phyloP scores from a whole-genome alignment of 1,140 invertebrate genomes.

The Venustaconcha ellipsiformis region DNA sequence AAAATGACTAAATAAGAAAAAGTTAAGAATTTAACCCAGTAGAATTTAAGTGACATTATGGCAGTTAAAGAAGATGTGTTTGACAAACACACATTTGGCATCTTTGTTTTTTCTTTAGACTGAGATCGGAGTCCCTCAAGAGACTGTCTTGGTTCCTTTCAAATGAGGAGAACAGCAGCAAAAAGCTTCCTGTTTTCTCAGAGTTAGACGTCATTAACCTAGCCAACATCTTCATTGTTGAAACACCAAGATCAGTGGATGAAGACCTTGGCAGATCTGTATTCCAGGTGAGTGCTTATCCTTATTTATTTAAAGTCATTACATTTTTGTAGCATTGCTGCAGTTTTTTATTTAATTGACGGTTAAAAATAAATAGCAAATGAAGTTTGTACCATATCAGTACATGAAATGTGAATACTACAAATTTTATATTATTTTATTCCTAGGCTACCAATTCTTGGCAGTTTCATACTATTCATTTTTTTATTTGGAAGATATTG shows the following conservation, averaged over 20 bases:
- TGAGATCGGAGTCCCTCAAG: constrained; percentile 50
- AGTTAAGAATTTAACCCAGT: background rate
- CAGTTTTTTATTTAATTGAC: too few species aligned
- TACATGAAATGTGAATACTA: too few species aligned
- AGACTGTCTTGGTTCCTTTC: constrained; percentile 58
- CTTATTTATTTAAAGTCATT: background rate
- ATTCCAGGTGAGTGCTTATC: constrained; percentile 48
- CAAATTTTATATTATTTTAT: too few species aligned
- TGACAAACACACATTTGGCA: background rate
- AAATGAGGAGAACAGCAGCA: constrained; percentile 49
- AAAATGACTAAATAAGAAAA: background rate
- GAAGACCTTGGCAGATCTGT: constrained; percentile 52
- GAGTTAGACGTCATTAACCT: constrained; percentile 50
- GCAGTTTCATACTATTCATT: too few species aligned
- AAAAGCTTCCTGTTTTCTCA: constrained; percentile 47
- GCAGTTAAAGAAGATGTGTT: too few species aligned
- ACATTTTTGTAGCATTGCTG: background rate
- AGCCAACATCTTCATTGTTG: constrained; percentile 44
- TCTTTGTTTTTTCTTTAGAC: constrained; percentile 31
- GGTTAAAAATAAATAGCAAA: too few species aligned
- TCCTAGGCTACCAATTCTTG: too few species aligned
- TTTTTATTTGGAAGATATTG: too few species aligned
- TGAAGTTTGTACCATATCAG: too few species aligned
- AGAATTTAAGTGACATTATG: background rate
- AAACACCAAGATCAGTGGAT: constrained; percentile 42